A percentile compares a stretch with the other conserved stretches of the same genome.
phyloP scores from a whole-genome alignment of 37 sponge, comb jelly and placozoan species.

The Cliona cf. orientalis region DNA sequence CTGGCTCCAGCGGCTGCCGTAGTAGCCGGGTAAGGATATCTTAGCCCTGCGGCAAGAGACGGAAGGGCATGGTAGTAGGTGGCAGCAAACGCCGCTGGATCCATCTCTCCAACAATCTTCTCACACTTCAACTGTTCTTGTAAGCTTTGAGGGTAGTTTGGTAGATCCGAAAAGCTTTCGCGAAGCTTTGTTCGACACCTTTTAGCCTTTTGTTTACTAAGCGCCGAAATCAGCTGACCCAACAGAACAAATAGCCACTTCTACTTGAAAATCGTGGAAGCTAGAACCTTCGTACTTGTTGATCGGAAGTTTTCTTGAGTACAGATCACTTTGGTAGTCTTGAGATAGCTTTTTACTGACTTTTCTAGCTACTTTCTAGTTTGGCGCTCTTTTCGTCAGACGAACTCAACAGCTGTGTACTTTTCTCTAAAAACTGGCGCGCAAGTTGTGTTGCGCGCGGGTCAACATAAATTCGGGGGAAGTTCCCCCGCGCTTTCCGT shows the following conservation, averaged over 20 bases:
- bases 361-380: not conserved
- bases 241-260: no score
- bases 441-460: not conserved
- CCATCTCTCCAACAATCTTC: constrained; percentile 39
- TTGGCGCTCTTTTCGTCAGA: constrained; percentile 30
- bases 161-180: not conserved
- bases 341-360: not conserved
- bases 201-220: constrained; percentile 32
- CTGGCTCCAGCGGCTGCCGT: constrained; percentile 34
- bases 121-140: not conserved
- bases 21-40: constrained; percentile 60
- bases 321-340: no score
- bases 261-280: no score
- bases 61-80: constrained; percentile 48
- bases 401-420: constrained; percentile 12
- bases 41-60: constrained; percentile 34
- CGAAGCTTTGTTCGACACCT: not conserved
- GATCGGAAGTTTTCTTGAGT: no score
- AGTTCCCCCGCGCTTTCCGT: no score
- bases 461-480: no score
- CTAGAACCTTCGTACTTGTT: no score
- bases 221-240: constrained; percentile 55
- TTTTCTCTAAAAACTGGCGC: not conserved
- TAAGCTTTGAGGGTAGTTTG: not conserved
- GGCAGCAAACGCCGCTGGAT: constrained; percentile 46